phyloP scores from a whole-genome alignment of 37 sponge, comb jelly and placozoan genomes.

The Mnemiopsis leidyi region DNA sequence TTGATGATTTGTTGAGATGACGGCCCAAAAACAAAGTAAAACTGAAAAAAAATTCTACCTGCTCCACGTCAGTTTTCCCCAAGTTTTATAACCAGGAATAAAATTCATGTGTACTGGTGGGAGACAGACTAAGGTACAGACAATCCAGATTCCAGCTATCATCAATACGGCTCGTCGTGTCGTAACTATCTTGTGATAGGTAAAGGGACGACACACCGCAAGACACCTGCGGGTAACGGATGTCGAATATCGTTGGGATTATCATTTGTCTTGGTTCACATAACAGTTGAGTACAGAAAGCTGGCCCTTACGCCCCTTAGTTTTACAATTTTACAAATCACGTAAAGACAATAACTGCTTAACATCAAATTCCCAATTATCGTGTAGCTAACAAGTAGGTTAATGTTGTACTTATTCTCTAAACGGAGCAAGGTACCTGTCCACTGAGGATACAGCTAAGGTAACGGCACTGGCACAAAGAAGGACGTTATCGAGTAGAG shows the following conservation, averaged over 20 bases:
- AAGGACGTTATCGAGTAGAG: not conserved
- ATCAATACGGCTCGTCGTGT: not conserved
- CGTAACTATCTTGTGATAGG: constrained; percentile 17
- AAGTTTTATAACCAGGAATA: not conserved
- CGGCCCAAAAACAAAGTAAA: too few species aligned
- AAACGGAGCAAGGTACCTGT: constrained; percentile 27
- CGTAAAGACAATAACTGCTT: too few species aligned
- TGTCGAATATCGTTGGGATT: too few species aligned
- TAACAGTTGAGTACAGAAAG: too few species aligned
- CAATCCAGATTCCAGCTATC: not conserved
- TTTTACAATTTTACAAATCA: too few species aligned
- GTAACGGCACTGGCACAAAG: constrained; percentile 2
- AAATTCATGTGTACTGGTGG: not conserved
- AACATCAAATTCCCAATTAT: too few species aligned
- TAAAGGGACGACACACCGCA: constrained; percentile 14
- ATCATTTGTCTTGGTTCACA: too few species aligned
- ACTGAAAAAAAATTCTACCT: too few species aligned
- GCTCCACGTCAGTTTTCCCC: not conserved
- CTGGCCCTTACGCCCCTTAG: too few species aligned
- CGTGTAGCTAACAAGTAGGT: too few species aligned
- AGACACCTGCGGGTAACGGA: not conserved
- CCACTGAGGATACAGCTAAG: not conserved
- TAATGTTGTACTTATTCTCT: too few species aligned
- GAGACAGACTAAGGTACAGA: not conserved
- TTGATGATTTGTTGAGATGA: too few species aligned